Conservation (phyloP, 2,888 invertebrate genomes). For the Microplitis manilae region DNA sequence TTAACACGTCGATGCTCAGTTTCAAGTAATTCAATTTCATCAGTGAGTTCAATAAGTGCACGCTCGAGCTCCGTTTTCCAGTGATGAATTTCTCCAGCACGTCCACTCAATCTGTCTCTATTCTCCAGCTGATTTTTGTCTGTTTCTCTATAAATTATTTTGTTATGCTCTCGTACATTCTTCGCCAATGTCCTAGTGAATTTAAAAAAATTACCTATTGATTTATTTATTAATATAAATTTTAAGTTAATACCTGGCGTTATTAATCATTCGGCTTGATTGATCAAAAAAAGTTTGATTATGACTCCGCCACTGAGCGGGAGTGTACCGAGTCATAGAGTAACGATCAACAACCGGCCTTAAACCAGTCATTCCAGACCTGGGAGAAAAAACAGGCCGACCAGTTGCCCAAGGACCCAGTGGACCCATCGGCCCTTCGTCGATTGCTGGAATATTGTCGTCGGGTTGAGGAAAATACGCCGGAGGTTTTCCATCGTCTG, state of each 20-base stretch:
- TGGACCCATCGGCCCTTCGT: slow-evolving; percentile 72
- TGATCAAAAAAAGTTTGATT: slow-evolving; percentile 70
- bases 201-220: neutral
- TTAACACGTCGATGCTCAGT: slow-evolving; percentile 80
- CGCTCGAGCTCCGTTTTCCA: slow-evolving; percentile 85
- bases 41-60: slow-evolving; percentile 78
- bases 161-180: slow-evolving; percentile 78
- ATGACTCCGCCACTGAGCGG: slow-evolving; percentile 79
- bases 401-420: slow-evolving; percentile 81
- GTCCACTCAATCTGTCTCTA: slow-evolving; percentile 77
- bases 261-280: slow-evolving; percentile 74
- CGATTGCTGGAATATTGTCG: slow-evolving; percentile 70
- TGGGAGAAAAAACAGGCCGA: slow-evolving; percentile 82
- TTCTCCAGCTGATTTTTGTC: slow-evolving; percentile 81
- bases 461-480: slow-evolving; percentile 76
- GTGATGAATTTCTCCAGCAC: slow-evolving; percentile 80
- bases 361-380: slow-evolving; percentile 81
- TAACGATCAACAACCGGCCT: slow-evolving; percentile 84
- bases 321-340: slow-evolving; percentile 81
- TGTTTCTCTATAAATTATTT: slow-evolving; percentile 77
- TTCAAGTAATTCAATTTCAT: slow-evolving; percentile 81
- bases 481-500: slow-evolving; percentile 53
- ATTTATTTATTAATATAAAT: neutral
- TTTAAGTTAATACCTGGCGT: slow-evolving; percentile 53
- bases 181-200: slow-evolving; percentile 64